These are phyloP conservation scores for Chymomyza costata DNA, from an alignment of 1,140 invertebrate species.

Conservation along the genomic window DNA sequence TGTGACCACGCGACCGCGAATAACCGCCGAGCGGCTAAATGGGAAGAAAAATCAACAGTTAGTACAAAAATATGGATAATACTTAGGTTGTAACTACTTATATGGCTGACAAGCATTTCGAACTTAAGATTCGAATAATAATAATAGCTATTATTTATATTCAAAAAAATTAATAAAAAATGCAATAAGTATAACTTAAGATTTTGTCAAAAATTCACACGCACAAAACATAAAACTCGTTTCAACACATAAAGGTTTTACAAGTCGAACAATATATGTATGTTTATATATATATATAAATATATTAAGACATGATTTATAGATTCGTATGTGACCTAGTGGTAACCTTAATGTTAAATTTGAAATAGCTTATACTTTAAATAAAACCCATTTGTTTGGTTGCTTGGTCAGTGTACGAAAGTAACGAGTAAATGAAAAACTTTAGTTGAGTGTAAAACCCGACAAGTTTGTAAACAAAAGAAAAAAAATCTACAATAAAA, in stretches of 20 bases:
- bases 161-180: conserved; percentile 44
- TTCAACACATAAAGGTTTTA: conserved; percentile 70
- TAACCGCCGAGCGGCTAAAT: conserved; percentile 94
- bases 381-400: conserved; percentile 48
- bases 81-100: conserved; percentile 4
- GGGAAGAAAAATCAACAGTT: conserved; percentile 39
- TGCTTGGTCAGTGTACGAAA: conserved; percentile 44
- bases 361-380: conserved; percentile 56
- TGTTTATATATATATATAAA: conserved; percentile 31
- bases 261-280: conserved; percentile 60
- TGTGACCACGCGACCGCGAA: conserved; percentile 94
- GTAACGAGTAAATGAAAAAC: conserved; percentile 25
- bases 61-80: conserved; percentile 27
- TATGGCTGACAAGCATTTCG: conserved; percentile 47
- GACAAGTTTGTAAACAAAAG: neutral
- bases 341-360: conserved; percentile 46
- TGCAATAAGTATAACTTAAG: conserved; percentile 51
- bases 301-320: conserved; percentile 18
- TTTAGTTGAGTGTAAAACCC: neutral
- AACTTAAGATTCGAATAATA: conserved; percentile 35
- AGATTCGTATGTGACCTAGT: conserved; percentile 51
- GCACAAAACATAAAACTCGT: conserved; percentile 70
- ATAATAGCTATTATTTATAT: conserved; percentile 36
- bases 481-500: conserved; percentile 31
- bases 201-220: conserved; percentile 58